Evolutionary conservation across 2,797 vertebrate genomes (phyloP).

Genomic region (Todus mexicanus): DNA sequence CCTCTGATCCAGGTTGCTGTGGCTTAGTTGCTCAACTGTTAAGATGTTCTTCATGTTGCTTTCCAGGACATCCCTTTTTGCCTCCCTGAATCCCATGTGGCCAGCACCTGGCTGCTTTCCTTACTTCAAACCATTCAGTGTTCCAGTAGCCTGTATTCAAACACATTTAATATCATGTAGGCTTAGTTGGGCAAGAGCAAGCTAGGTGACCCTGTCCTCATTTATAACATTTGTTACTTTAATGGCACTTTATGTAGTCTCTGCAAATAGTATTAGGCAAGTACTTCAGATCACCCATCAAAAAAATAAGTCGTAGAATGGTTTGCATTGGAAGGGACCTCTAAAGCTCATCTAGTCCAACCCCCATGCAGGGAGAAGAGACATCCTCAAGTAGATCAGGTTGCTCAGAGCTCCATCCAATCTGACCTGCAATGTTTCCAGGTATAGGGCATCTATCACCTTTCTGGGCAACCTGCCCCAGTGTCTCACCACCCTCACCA

Average conservation of each 20-base stretch:
- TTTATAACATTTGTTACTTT: not conserved
- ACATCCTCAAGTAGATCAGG: not conserved
- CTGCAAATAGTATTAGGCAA: not conserved
- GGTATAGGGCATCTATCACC: not conserved
- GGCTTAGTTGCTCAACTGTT: not conserved
- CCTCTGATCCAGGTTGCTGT: not conserved
- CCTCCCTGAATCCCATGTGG: rapidly evolving
- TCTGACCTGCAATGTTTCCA: not conserved
- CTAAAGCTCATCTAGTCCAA: not conserved
- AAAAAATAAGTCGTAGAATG: not conserved
- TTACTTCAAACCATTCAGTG: not conserved
- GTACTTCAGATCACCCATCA: not conserved
- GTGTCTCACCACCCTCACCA: not conserved
- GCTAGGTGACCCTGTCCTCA: not conserved
- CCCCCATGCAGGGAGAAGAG: too few relatives aligned
- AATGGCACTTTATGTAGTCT: not conserved
- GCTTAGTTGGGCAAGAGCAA: not conserved
- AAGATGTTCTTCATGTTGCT: not conserved
- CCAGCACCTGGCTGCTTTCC: not conserved
- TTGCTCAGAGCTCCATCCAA: not conserved
- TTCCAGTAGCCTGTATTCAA: not conserved
- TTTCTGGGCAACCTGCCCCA: too few relatives aligned
- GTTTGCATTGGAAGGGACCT: not conserved
- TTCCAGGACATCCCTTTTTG: not conserved
- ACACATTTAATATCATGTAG: not conserved